Evolutionary conservation across 2,888 invertebrate species (phyloP).

Genomic region (Patella pellucida): DNA sequence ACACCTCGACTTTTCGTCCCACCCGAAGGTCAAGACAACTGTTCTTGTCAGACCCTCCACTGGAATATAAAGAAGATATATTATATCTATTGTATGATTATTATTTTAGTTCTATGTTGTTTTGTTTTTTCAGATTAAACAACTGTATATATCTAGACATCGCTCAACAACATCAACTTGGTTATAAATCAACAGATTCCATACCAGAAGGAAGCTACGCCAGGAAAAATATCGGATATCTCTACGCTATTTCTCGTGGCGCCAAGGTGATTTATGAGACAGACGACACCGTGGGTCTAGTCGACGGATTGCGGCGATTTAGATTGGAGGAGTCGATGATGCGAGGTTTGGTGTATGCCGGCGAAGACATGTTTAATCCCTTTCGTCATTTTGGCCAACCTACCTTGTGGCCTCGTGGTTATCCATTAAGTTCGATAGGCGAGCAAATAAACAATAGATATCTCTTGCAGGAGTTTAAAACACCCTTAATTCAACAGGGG

Average conservation of each 20-base stretch:
- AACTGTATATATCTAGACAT: no score
- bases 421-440: background rate
- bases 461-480: conserved; percentile 22
- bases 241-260: conserved; percentile 28
- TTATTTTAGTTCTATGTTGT: no score
- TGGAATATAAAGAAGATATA: no score
- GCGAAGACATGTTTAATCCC: conserved; percentile 12
- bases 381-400: background rate
- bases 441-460: conserved; percentile 19
- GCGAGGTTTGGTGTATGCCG: conserved; percentile 14
- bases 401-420: background rate
- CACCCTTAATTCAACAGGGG: conserved; percentile 55
- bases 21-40: no score
- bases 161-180: no score
- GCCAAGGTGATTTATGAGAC: conserved; percentile 30
- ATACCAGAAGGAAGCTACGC: no score
- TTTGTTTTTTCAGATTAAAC: no score
- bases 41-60: no score
- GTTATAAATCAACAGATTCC: no score
- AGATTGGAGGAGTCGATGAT: background rate
- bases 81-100: no score
- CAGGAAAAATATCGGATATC: conserved; percentile 26
- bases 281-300: conserved; percentile 24
- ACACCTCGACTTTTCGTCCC: no score
- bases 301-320: conserved; percentile 18